These are phyloP conservation scores for Arge pagana DNA, from an alignment of 2,888 invertebrate species.

Conservation along the genomic window DNA sequence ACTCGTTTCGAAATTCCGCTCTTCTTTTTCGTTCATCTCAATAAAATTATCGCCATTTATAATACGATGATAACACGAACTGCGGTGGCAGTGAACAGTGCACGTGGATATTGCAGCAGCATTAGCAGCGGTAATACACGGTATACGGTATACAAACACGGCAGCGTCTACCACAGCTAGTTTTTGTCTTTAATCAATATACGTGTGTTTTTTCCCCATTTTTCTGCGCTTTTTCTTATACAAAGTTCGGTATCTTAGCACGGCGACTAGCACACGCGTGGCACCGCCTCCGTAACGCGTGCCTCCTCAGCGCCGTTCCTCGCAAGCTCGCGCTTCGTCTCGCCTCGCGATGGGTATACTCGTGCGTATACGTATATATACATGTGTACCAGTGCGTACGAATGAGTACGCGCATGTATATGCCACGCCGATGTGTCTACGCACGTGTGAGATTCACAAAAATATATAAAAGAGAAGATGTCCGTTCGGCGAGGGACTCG, in stretches of 20 bases:
- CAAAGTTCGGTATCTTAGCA: too few species aligned
- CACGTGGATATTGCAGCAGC: slow-evolving; percentile 50
- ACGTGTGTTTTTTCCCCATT: slow-evolving; percentile 19
- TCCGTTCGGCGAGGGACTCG: slow-evolving; percentile 31
- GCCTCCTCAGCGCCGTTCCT: slow-evolving; percentile 25
- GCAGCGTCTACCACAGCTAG: slow-evolving; percentile 54
- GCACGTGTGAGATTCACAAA: slow-evolving; percentile 56
- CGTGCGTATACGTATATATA: slow-evolving; percentile 51
- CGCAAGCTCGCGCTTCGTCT: slow-evolving; percentile 25
- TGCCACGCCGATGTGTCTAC: slow-evolving; percentile 42
- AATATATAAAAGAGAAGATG: slow-evolving; percentile 57
- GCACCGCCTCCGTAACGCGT: slow-evolving; percentile 10
- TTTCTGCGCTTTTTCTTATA: slow-evolving; percentile 25
- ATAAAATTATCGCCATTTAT: slow-evolving; percentile 15
- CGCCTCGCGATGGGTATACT: too few species aligned
- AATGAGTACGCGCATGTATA: background rate
- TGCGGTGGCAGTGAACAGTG: slow-evolving; percentile 59
- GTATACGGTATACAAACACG: slow-evolving; percentile 51
- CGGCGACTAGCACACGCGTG: background rate
- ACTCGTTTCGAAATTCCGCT: too few species aligned
- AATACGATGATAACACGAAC: slow-evolving; percentile 54
- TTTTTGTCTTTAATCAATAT: slow-evolving; percentile 32
- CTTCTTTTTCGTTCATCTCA: slow-evolving; percentile 1
- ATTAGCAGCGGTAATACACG: slow-evolving; percentile 45
- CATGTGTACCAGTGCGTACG: slow-evolving; percentile 27